Conservation (phyloP, 2,113 vertebrate species). For the Leptosomus discolor region DNA sequence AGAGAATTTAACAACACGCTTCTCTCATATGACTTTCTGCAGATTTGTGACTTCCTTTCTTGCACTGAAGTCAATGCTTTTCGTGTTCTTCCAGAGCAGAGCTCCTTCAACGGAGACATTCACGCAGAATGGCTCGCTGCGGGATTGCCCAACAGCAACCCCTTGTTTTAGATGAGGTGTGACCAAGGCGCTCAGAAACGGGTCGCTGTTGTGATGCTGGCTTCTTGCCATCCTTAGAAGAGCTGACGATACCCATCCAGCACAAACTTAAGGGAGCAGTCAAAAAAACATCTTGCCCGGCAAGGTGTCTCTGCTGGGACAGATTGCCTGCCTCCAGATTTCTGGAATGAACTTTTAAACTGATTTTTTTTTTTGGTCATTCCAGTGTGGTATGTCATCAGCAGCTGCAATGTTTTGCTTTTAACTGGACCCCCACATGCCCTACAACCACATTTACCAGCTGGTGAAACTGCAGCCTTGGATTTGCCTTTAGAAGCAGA, state of each 20-base stretch:
- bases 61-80: neutral
- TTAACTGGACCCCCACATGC: neutral
- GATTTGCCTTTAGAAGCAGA: neutral
- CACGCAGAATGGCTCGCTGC: neutral
- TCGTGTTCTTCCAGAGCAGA: neutral
- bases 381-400: accelerated
- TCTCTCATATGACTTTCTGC: neutral
- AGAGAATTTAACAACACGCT: neutral
- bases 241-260: neutral
- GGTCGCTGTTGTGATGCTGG: accelerated
- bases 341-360: neutral
- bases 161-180: neutral
- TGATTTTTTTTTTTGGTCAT: neutral
- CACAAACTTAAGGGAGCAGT: neutral
- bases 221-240: neutral
- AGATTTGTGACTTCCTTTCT: neutral
- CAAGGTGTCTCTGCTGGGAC: neutral
- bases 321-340: neutral
- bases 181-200: accelerated
- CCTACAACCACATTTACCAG: neutral
- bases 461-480: neutral
- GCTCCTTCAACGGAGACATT: neutral
- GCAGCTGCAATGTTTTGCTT: neutral
- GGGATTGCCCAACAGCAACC: neutral
- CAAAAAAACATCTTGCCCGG: neutral